Conservation (phyloP, 2,113 vertebrate species). For the Pseudorasbora parva region DNA sequence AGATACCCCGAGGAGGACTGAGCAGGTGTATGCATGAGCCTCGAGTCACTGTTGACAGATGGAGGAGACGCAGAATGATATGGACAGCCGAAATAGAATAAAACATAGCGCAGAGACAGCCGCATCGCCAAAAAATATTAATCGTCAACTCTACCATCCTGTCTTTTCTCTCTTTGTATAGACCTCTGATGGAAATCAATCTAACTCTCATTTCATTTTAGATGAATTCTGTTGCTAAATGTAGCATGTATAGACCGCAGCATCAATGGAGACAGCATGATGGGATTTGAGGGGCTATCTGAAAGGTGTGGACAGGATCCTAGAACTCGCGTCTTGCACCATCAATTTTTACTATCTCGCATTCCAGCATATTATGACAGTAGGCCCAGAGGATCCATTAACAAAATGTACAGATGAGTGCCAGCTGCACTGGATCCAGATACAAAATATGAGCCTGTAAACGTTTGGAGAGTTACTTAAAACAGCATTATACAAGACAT, state of each 20-base stretch:
- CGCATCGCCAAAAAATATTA: conserved; percentile 18
- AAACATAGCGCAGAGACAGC: conserved; percentile 26
- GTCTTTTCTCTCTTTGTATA: conserved; percentile 14
- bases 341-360: conserved; percentile 3
- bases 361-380: conserved; percentile 44
- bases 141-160: background rate
- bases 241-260: background rate
- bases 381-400: conserved; percentile 37
- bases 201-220: conserved; percentile 48
- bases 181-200: conserved; percentile 50
- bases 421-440: conserved; percentile 3
- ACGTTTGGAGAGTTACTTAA: conserved; percentile 26
- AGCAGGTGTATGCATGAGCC: conserved; percentile 46
- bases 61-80: conserved; percentile 34
- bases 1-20: conserved; percentile 5
- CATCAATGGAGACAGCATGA: background rate
- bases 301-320: conserved; percentile 16
- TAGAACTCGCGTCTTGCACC: conserved; percentile 2
- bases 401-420: conserved; percentile 42
- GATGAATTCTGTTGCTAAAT: conserved; percentile 31
- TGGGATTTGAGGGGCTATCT: background rate
- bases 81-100: conserved; percentile 46
- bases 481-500: conserved; percentile 36
- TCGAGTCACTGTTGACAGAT: conserved; percentile 45
- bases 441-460: conserved; percentile 30